These are phyloP conservation scores for Dendrolimus kikuchii DNA, from an alignment of 1,140 invertebrate species.

Conservation along the genomic window DNA sequence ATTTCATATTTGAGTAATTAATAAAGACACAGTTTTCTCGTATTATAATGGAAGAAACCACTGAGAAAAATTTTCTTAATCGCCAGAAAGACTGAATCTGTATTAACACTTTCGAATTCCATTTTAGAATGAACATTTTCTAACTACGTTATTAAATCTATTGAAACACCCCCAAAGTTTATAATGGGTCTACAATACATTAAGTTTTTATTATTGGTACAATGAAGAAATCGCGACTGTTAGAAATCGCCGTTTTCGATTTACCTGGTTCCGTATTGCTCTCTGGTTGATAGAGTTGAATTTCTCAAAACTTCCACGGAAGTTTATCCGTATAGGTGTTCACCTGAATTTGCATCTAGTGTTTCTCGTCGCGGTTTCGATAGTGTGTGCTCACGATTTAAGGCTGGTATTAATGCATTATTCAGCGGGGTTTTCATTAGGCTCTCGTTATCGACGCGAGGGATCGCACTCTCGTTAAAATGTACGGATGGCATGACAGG, in stretches of 20 bases:
- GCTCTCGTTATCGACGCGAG: slow-evolving; percentile 57
- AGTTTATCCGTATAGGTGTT: slow-evolving; percentile 57
- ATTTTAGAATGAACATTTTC: too few relatives aligned
- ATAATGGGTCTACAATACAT: too few relatives aligned
- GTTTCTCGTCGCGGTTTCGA: slow-evolving; percentile 57
- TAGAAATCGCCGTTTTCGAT: slow-evolving; percentile 13
- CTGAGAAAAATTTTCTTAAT: too few relatives aligned
- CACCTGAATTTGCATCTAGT: slow-evolving; percentile 66
- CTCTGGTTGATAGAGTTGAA: slow-evolving; percentile 27
- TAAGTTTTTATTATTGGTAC: too few relatives aligned
- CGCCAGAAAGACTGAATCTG: too few relatives aligned
- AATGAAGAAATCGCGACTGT: slow-evolving; percentile 2
- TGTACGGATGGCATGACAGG: slow-evolving; percentile 67
- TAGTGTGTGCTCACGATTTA: slow-evolving; percentile 69
- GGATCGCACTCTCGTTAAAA: slow-evolving; percentile 68
- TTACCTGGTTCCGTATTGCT: slow-evolving; percentile 28
- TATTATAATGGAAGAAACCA: too few relatives aligned
- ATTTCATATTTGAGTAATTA: too few relatives aligned
- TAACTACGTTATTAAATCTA: too few relatives aligned
- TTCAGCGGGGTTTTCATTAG: slow-evolving; percentile 70
- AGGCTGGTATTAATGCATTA: slow-evolving; percentile 71
- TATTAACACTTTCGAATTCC: too few relatives aligned
- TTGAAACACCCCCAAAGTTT: too few relatives aligned
- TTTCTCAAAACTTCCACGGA: slow-evolving; percentile 54
- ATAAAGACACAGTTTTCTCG: too few relatives aligned